Percentiles rank a stretch among this genome's conserved stretches.
Evolutionary conservation across 2,888 invertebrate genomes (phyloP).

Genomic region (Pseudococcus longispinus): DNA sequence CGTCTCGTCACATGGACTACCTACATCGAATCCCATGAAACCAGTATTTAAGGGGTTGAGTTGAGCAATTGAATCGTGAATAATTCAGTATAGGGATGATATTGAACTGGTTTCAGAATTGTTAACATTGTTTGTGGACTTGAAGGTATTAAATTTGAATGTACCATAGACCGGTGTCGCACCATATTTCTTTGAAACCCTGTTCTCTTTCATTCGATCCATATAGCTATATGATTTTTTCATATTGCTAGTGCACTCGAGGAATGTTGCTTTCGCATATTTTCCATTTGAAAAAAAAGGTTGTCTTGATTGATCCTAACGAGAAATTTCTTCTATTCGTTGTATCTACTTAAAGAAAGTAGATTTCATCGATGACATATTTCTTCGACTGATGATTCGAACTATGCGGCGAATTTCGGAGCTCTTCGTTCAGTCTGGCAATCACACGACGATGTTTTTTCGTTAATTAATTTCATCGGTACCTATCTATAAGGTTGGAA

Average conservation of each 20-base stretch:
- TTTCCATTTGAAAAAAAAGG: not conserved
- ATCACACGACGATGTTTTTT: not conserved
- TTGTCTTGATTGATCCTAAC: not conserved
- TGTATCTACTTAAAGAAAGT: not conserved
- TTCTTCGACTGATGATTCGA: not conserved
- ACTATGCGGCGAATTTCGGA: not conserved
- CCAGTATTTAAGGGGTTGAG: not conserved
- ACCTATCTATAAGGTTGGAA: not conserved
- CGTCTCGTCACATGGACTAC: not conserved
- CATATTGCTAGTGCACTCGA: not conserved
- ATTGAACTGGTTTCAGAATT: not conserved
- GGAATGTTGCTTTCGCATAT: not conserved
- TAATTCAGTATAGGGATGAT: not conserved
- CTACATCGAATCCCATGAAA: not conserved
- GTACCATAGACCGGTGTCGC: not conserved
- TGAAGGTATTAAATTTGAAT: not conserved
- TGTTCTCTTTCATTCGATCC: not conserved
- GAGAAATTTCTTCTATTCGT: not conserved
- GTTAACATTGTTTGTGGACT: not conserved
- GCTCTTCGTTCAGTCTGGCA: not conserved
- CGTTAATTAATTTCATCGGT: not conserved
- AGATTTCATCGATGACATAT: not conserved
- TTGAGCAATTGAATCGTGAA: not conserved
- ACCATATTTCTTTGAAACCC: not conserved
- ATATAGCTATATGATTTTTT: not conserved